A percentile compares a stretch with the other conserved stretches of the same genome.
Conservation (phyloP, 1,140 invertebrate species). For the Eumaeus atala region DNA sequence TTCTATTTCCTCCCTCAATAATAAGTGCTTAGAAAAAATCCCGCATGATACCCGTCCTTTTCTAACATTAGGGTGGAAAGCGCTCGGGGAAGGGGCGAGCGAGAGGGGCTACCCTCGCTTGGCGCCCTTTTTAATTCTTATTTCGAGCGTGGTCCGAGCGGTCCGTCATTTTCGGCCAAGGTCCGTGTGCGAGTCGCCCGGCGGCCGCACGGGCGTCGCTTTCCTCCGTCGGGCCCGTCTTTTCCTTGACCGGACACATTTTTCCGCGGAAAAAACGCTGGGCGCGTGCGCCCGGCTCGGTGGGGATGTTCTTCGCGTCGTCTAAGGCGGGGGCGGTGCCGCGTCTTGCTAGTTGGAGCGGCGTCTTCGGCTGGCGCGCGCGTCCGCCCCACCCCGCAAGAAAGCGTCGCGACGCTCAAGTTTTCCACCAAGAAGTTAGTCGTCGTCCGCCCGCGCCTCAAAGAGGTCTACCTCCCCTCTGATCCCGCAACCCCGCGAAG, state of each 20-base stretch:
- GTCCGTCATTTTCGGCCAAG: slow-evolving; percentile 38
- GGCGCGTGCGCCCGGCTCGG: slow-evolving; percentile 64
- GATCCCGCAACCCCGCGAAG: slow-evolving; percentile 25
- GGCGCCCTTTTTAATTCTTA: slow-evolving; percentile 64
- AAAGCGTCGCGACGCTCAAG: slow-evolving; percentile 66
- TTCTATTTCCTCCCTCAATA: slow-evolving; percentile 71
- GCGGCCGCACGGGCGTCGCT: slow-evolving; percentile 31
- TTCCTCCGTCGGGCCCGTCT: slow-evolving; percentile 42
- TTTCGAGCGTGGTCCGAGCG: slow-evolving; percentile 54
- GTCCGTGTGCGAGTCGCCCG: slow-evolving; percentile 27
- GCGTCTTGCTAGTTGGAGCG: slow-evolving; percentile 71
- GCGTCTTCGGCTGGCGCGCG: slow-evolving; percentile 68
- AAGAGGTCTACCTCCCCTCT: slow-evolving; percentile 60
- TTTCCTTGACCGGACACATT: slow-evolving; percentile 69
- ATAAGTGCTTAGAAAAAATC: slow-evolving; percentile 71
- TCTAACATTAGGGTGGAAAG: slow-evolving; percentile 53
- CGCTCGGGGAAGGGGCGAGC: slow-evolving; percentile 47
- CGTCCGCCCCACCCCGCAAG: slow-evolving; percentile 69
- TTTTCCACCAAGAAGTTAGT: slow-evolving; percentile 74
- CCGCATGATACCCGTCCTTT: slow-evolving; percentile 46
- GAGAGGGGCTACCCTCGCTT: slow-evolving; percentile 54
- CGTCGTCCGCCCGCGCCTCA: slow-evolving; percentile 70
- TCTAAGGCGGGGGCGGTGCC: slow-evolving; percentile 70
- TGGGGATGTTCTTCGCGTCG: slow-evolving; percentile 69
- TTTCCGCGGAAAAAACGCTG: slow-evolving; percentile 70